phyloP scores from a whole-genome alignment of 2,113 vertebrate genomes.

The Microcebus lehilahytsara region DNA sequence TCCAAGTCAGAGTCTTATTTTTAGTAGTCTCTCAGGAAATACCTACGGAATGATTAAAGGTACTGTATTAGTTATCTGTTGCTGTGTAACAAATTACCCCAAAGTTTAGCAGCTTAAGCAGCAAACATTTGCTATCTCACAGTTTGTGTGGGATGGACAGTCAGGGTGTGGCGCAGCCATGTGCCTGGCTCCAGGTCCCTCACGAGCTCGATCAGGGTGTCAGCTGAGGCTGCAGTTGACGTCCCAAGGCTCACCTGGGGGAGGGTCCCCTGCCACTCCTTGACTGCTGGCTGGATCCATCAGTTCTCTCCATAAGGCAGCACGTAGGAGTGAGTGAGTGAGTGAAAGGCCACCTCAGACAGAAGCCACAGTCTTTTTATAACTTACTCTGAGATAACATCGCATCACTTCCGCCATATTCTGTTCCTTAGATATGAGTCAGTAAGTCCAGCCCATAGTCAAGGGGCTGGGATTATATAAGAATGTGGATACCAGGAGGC shows the following conservation, averaged over 20 bases:
- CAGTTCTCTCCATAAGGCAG: not conserved
- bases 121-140: no score
- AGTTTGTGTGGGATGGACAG: not conserved
- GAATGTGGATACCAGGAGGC: not conserved
- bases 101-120: not conserved
- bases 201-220: not conserved
- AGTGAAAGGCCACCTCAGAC: not conserved
- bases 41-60: not conserved
- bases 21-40: not conserved
- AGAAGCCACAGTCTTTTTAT: not conserved
- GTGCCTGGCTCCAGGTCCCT: not conserved
- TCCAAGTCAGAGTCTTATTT: not conserved
- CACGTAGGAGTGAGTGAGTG: not conserved
- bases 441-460: not conserved
- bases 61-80: no score
- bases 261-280: rapidly evolving
- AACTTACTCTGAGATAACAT: not conserved
- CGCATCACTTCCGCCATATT: not conserved
- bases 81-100: not conserved
- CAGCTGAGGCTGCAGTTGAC: not conserved
- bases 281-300: not conserved
- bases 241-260: no score
- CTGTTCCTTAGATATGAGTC: not conserved
- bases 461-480: not conserved
- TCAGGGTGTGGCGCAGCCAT: not conserved